Evolutionary conservation across 1,140 invertebrate genomes (phyloP).

Genomic region (Daktulosphaira vitifoliae): DNA sequence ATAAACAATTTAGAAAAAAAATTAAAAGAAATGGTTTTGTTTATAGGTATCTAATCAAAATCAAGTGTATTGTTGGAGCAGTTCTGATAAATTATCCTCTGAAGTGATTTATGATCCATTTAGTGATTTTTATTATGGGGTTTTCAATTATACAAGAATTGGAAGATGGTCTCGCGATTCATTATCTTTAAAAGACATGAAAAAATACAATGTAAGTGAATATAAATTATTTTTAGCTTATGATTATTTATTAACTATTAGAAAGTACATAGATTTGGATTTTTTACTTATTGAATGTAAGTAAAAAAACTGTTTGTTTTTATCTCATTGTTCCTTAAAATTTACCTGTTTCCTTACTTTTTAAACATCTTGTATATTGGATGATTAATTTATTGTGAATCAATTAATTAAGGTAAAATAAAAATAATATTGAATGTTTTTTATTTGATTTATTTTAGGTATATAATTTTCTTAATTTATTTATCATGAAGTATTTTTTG

Average conservation of each 20-base stretch:
- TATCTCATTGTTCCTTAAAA: too few species aligned
- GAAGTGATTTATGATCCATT: conserved; percentile 16
- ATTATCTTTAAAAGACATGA: conserved; percentile 17
- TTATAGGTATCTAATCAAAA: conserved; percentile 20
- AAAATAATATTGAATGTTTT: too few species aligned
- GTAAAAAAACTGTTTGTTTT: too few species aligned
- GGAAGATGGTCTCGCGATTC: conserved; percentile 3
- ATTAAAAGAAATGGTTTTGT: neutral
- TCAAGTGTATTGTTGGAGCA: conserved; percentile 21
- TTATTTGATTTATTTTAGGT: too few species aligned
- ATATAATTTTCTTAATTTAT: too few species aligned
- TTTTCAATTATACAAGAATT: conserved; percentile 23
- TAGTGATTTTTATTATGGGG: conserved; percentile 24
- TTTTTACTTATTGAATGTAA: too few species aligned
- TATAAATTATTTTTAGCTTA: neutral
- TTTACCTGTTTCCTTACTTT: too few species aligned
- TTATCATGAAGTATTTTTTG: too few species aligned
- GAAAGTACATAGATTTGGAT: neutral
- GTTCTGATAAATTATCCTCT: conserved; percentile 28
- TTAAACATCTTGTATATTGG: too few species aligned
- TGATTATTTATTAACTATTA: neutral
- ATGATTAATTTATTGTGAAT: too few species aligned
- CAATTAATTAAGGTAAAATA: too few species aligned
- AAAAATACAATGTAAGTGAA: conserved; percentile 28
- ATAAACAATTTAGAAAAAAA: neutral